Base-by-base conservation (phyloP, 2,888 invertebrate genomes). In the Dioctria rufipes region DNA sequence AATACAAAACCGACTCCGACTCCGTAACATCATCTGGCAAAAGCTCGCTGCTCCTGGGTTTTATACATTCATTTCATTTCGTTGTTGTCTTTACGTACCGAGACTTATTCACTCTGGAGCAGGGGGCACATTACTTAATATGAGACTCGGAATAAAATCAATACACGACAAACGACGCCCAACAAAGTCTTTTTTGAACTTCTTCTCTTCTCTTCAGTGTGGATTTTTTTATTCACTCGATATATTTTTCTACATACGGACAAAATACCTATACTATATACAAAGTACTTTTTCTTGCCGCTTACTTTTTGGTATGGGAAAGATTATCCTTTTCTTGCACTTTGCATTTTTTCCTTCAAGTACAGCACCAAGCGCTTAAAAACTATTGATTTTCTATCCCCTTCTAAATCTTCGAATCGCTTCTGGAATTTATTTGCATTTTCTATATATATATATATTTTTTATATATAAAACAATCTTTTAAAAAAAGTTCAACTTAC, bases 141-240 rank as follows among this genome's bases (percentile, higher is more conserved):
- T 81, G 78, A 80, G 80, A 80, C 75, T 67, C 69, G 25, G 80
- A 81, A 82, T 82, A 82, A 82, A 82, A 82, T 82, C 82, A 82
- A 82, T 82, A 82, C 63, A 82, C 80, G 80, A 81, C 78, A 80
- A 82, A 81, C 61, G 82, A 81, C 82, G 78, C 82, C 80, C 81
- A 80, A 80, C 71, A 66, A 81, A 75, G 73, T 65, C 46, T 51
- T 49, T 80, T 82, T 81, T 75, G 69, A 39, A 61, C 69, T 61
- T 77, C n/a, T n/a, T 63, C 39, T 63, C 46, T 13, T 46, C 13
- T 63, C 46, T 58, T 63, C 63, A 66, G 40, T 66, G 25, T 25
- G 40, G 58, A 61, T 63, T 49, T 66, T 63, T 77, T 63, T 43
- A 63, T 43, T 49, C 63, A 61, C 61, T 77, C 51, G 39, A 78